Conservation (phyloP, 92 coral and sea anemone species). For the Epizoanthus ramosus region DNA sequence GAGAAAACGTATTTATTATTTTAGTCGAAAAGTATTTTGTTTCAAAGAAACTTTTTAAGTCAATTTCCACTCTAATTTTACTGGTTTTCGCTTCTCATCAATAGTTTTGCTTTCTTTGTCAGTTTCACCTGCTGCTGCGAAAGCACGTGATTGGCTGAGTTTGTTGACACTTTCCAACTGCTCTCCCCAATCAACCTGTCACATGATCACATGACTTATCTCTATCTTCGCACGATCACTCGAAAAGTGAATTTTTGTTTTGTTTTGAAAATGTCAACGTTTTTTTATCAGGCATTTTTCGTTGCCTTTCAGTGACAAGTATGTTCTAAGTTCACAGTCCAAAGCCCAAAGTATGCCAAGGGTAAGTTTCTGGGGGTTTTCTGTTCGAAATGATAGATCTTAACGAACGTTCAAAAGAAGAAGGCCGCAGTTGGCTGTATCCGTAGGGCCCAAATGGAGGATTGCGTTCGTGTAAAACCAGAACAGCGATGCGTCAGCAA, state of each 20-base stretch:
- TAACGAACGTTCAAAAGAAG: not conserved
- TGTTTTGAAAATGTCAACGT: conserved; percentile 33
- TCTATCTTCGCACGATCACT: not conserved
- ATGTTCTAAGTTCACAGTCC: conserved; percentile 8
- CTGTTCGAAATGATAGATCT: not conserved
- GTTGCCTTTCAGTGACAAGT: not conserved
- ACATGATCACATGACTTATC: conserved; percentile 61
- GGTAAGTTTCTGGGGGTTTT: not conserved
- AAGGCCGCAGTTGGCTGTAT: not conserved
- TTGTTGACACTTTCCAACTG: conserved; percentile 63
- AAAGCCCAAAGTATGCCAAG: conserved; percentile 17
- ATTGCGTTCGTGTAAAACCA: conserved; percentile 11
- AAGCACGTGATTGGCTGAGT: conserved; percentile 64
- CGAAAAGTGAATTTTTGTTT: conserved; percentile 31
- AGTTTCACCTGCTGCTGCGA: conserved; percentile 15
- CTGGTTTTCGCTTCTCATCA: conserved; percentile 31
- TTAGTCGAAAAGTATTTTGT: not conserved
- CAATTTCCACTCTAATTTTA: conserved; percentile 8
- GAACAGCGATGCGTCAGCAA: conserved; percentile 10
- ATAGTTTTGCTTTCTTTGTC: conserved; percentile 21
- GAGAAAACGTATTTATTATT: not conserved
- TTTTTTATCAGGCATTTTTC: conserved; percentile 6
- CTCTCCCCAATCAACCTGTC: conserved; percentile 41
- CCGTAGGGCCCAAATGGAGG: not conserved
- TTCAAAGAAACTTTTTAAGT: not conserved